These are phyloP conservation scores for Heloderma charlesbogerti DNA, from an alignment of 2,113 vertebrate species.

Conservation along the genomic window DNA sequence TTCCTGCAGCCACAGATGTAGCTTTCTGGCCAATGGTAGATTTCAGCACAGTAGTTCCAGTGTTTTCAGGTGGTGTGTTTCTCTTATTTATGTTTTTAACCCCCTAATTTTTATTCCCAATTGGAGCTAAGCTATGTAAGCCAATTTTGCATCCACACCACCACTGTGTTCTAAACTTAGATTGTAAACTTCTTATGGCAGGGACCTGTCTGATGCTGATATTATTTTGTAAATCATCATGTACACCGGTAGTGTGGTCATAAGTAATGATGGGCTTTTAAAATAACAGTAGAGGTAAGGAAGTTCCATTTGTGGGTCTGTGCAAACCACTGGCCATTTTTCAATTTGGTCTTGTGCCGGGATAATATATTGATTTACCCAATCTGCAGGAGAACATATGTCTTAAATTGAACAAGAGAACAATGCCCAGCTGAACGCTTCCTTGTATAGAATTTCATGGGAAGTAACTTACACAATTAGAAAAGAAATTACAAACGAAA, in stretches of 20 bases:
- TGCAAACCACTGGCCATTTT: neutral
- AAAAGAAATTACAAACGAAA: conserved; percentile 50
- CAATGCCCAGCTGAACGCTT: neutral
- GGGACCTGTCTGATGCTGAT: neutral
- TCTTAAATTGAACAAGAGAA: conserved; percentile 34
- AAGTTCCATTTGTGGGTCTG: conserved; percentile 41
- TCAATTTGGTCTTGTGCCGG: neutral
- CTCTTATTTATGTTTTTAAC: too few relatives aligned
- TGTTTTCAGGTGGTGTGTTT: too few relatives aligned
- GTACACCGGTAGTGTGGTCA: neutral
- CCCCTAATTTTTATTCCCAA: too few relatives aligned
- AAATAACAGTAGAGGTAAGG: neutral
- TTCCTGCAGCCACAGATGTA: too few relatives aligned
- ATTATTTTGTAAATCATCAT: neutral
- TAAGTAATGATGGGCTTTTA: neutral
- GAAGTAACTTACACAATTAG: conserved; percentile 44
- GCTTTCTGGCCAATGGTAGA: too few relatives aligned
- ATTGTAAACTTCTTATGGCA: neutral
- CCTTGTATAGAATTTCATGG: conserved; percentile 48
- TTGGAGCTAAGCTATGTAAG: too few relatives aligned
- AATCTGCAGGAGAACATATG: conserved; percentile 28
- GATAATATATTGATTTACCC: neutral
- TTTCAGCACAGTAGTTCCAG: too few relatives aligned
- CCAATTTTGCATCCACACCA: neutral
- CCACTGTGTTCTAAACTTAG: neutral